These are phyloP conservation scores for Tenthredo notha DNA, from an alignment of 2,888 invertebrate species.

Conservation along the genomic window DNA sequence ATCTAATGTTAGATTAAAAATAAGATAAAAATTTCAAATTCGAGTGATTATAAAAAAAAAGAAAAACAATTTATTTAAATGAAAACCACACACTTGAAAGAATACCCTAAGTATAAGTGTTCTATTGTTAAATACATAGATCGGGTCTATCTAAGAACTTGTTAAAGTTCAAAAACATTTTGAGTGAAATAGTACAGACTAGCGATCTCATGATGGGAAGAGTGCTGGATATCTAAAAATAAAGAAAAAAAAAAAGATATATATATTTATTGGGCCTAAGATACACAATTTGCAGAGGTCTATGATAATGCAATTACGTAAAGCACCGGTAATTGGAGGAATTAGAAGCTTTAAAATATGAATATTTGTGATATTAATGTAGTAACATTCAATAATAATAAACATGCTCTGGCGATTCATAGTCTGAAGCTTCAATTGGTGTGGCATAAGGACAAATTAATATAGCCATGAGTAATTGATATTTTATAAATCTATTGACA, in stretches of 20 bases:
- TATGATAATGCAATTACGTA: conserved; percentile 29
- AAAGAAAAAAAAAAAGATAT: neutral
- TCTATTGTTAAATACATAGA: conserved; percentile 12
- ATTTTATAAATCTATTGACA: conserved; percentile 36
- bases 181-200: conserved; percentile 12
- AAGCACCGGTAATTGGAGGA: conserved; percentile 26
- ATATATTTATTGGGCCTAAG: conserved; percentile 10
- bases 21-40: conserved; percentile 28
- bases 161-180: neutral
- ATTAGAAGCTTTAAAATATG: conserved; percentile 59
- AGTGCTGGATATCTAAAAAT: conserved; percentile 42
- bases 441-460: conserved; percentile 9
- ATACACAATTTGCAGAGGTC: conserved; percentile 16
- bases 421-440: conserved; percentile 43
- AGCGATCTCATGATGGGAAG: conserved; percentile 31
- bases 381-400: conserved; percentile 50
- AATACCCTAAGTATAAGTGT: conserved; percentile 12
- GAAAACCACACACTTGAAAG: neutral
- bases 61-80: neutral
- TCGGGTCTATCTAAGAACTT: conserved; percentile 25
- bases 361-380: conserved; percentile 60
- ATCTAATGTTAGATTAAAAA: conserved; percentile 12
- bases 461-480: conserved; percentile 26
- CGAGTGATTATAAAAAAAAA: neutral
- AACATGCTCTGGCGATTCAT: conserved; percentile 37